Evolutionary conservation across 2,797 vertebrate species (phyloP).

Genomic region (Gephyroberyx darwinii): DNA sequence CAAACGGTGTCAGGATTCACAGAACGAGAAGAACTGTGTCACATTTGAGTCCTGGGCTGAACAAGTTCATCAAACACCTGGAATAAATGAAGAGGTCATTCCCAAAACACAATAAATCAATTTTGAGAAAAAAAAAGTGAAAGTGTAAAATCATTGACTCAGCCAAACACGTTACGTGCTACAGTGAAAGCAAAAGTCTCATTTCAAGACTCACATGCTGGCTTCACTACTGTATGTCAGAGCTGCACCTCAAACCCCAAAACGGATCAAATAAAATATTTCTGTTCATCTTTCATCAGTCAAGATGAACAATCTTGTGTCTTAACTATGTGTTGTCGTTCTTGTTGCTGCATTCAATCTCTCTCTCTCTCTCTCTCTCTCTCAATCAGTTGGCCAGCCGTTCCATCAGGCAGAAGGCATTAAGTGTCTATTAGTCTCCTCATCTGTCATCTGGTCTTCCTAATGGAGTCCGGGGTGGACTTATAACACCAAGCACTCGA

Average conservation of each 20-base stretch:
- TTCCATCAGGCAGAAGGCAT: constrained; percentile 65
- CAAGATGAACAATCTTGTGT: constrained; percentile 33
- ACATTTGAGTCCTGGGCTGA: too few species aligned
- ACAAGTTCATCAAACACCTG: not conserved
- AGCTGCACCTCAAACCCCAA: constrained; percentile 20
- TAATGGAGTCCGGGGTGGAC: constrained; percentile 78
- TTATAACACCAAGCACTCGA: constrained; percentile 47
- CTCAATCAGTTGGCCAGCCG: constrained; percentile 29
- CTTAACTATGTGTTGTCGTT: constrained; percentile 32
- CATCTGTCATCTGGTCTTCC: constrained; percentile 70
- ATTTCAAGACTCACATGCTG: not conserved
- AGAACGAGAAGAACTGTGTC: too few species aligned
- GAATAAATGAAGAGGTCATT: not conserved
- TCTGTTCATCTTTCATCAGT: constrained; percentile 55
- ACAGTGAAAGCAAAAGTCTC: not conserved
- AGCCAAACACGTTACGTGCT: too few species aligned
- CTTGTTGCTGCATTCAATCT: constrained; percentile 7
- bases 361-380: constrained; percentile 24
- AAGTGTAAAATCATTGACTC: too few species aligned
- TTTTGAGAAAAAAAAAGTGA: too few species aligned
- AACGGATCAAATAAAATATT: constrained; percentile 37
- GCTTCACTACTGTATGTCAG: not conserved
- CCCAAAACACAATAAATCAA: too few species aligned
- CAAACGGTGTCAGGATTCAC: not conserved
- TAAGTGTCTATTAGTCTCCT: constrained; percentile 71